Evolutionary conservation across 2,888 invertebrate species (phyloP).

Genomic region (Sesamia inferens): DNA sequence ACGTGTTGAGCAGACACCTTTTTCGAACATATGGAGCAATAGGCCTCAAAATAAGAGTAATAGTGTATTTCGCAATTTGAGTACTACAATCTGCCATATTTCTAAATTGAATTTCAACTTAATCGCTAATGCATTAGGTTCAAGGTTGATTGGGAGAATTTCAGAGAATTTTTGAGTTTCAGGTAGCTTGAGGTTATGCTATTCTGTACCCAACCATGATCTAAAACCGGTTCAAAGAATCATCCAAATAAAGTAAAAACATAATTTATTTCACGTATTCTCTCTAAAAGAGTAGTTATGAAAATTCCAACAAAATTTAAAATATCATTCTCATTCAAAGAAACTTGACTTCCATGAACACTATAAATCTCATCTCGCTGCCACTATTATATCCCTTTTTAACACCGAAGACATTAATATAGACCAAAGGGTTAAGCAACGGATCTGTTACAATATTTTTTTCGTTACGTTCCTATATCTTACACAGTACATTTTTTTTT

Average conservation of each 20-base stretch:
- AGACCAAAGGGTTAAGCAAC: neutral
- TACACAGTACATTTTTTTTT: neutral
- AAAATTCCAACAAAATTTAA: neutral
- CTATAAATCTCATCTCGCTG: slow-evolving; percentile 20
- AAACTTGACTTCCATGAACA: slow-evolving; percentile 7
- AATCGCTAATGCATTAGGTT: too few species aligned
- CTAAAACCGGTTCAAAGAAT: neutral
- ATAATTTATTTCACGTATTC: neutral
- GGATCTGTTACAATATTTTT: neutral
- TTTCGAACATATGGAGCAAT: too few species aligned
- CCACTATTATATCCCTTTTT: slow-evolving; percentile 11
- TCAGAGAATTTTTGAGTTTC: too few species aligned
- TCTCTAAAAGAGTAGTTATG: neutral
- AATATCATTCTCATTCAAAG: slow-evolving; percentile 24
- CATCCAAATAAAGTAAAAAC: neutral
- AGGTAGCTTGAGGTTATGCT: too few species aligned
- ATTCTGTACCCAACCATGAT: too few species aligned
- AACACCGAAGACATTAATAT: neutral
- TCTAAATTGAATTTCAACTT: too few species aligned
- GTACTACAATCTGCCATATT: too few species aligned
- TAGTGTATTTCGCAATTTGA: too few species aligned
- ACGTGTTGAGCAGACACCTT: too few species aligned
- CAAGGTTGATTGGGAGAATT: too few species aligned
- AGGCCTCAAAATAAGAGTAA: too few species aligned
- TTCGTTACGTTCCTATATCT: neutral